Percentiles rank a stretch among this genome's conserved stretches.
Conservation (phyloP, 2,888 invertebrate species). For the Brachycybe producta region DNA sequence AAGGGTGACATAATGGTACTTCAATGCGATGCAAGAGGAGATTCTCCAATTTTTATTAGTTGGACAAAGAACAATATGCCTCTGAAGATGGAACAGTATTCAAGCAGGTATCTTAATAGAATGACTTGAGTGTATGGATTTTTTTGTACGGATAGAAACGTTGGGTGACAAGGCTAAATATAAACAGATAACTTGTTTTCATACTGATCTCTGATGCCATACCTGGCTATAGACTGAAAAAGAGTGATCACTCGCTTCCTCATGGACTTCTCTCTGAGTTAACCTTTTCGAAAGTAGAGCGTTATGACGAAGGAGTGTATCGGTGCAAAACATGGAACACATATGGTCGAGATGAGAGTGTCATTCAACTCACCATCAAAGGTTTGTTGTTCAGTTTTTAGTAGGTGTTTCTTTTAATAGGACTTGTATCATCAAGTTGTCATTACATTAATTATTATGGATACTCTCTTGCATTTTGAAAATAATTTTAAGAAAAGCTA, state of each 20-base stretch:
- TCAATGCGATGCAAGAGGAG: conserved; percentile 70
- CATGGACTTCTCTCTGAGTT: conserved; percentile 15
- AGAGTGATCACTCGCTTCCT: conserved; percentile 8
- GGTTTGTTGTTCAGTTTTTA: too few species aligned
- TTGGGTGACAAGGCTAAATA: too few species aligned
- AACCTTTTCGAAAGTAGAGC: conserved; percentile 7
- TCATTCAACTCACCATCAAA: conserved; percentile 12
- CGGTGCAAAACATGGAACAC: conserved; percentile 14
- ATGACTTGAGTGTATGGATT: too few species aligned
- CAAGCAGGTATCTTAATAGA: conserved; percentile 52
- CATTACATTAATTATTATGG: too few species aligned
- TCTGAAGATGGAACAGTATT: conserved; percentile 74
- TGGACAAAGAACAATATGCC: conserved; percentile 93
- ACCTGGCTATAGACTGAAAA: conserved; percentile 8
- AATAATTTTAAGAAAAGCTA: too few species aligned
- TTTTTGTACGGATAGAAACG: too few species aligned
- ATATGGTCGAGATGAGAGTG: conserved; percentile 14
- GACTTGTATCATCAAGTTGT: neutral
- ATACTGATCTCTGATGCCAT: too few species aligned
- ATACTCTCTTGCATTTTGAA: too few species aligned
- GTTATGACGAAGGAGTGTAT: conserved; percentile 15
- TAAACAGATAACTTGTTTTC: too few species aligned
- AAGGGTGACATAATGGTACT: conserved; percentile 80
- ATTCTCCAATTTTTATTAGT: conserved; percentile 84
- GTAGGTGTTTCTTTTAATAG: too few species aligned